Evolutionary conservation across 1,140 invertebrate species (phyloP).

Genomic region (Drosophila nigrodunni): DNA sequence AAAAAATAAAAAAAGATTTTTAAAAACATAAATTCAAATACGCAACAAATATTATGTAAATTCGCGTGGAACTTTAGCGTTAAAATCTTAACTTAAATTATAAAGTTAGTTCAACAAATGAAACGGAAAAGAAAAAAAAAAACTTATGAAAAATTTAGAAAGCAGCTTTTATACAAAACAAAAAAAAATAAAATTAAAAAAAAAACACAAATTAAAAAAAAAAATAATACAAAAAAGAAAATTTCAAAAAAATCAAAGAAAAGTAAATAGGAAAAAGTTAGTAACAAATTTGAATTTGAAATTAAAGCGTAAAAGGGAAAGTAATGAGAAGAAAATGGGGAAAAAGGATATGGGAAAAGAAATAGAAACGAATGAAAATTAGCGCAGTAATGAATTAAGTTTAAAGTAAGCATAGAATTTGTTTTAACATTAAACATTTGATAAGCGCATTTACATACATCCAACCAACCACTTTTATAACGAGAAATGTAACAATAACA

Average conservation of each 20-base stretch:
- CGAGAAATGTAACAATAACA: slow-evolving; percentile 36
- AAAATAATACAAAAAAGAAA: slow-evolving; percentile 1
- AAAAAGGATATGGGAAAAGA: no score
- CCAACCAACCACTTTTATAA: slow-evolving; percentile 27
- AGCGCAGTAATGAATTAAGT: slow-evolving; percentile 41
- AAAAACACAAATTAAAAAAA: neutral
- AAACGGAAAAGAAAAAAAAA: slow-evolving; percentile 29
- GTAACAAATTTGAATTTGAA: slow-evolving; percentile 68
- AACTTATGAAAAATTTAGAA: slow-evolving; percentile 53
- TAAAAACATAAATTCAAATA: slow-evolving; percentile 38
- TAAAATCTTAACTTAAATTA: slow-evolving; percentile 51
- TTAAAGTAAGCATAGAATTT: slow-evolving; percentile 50
- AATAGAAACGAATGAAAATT: slow-evolving; percentile 22
- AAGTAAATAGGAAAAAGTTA: slow-evolving; percentile 53
- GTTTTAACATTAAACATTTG: slow-evolving; percentile 54
- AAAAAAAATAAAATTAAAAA: slow-evolving; percentile 18
- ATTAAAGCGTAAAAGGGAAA: slow-evolving; percentile 33
- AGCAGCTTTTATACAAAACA: slow-evolving; percentile 60
- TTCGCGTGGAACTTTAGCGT: slow-evolving; percentile 58
- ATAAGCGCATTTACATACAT: slow-evolving; percentile 69
- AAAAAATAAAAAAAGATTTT: slow-evolving; percentile 32
- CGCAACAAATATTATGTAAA: slow-evolving; percentile 65
- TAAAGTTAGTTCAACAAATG: slow-evolving; percentile 61
- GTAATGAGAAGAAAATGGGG: neutral
- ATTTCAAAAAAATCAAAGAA: slow-evolving; percentile 23